phyloP scores from a whole-genome alignment of 2,888 invertebrate genomes.

The Coleophora flavipennella region DNA sequence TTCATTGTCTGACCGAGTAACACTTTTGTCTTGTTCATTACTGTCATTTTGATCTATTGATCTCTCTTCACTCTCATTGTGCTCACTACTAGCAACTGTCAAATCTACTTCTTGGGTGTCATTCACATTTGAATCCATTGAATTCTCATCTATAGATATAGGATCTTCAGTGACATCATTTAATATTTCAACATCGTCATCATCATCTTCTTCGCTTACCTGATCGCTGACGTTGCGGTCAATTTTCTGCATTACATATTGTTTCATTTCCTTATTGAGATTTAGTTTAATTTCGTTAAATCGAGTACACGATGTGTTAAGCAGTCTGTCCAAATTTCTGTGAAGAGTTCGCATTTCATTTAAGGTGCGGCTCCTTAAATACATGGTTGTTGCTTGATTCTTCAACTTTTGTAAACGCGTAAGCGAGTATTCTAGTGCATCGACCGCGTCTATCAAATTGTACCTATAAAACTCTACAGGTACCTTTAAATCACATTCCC shows the following conservation, averaged over 20 bases:
- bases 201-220: constrained; percentile 25
- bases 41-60: constrained; percentile 13
- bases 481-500: constrained; percentile 45
- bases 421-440: constrained; percentile 71
- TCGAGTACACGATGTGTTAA: constrained; percentile 67
- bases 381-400: constrained; percentile 53
- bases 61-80: constrained; percentile 60
- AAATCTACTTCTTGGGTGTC: constrained; percentile 51
- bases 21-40: background rate
- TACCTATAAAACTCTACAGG: constrained; percentile 74
- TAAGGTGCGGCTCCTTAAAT: constrained; percentile 56
- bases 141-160: constrained; percentile 67
- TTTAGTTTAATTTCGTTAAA: constrained; percentile 70
- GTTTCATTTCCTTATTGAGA: constrained; percentile 67
- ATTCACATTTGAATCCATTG: constrained; percentile 42
- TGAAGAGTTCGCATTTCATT: constrained; percentile 68
- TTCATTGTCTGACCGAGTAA: background rate
- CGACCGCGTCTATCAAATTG: constrained; percentile 69
- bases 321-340: constrained; percentile 65
- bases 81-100: constrained; percentile 58
- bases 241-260: constrained; percentile 52
- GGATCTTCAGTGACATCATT: constrained; percentile 54
- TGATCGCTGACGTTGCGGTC: constrained; percentile 6
- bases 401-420: constrained; percentile 65
- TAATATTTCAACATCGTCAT: constrained; percentile 57